Evolutionary conservation across 2,797 vertebrate species (phyloP).

Genomic region (Coendou prehensilis): DNA sequence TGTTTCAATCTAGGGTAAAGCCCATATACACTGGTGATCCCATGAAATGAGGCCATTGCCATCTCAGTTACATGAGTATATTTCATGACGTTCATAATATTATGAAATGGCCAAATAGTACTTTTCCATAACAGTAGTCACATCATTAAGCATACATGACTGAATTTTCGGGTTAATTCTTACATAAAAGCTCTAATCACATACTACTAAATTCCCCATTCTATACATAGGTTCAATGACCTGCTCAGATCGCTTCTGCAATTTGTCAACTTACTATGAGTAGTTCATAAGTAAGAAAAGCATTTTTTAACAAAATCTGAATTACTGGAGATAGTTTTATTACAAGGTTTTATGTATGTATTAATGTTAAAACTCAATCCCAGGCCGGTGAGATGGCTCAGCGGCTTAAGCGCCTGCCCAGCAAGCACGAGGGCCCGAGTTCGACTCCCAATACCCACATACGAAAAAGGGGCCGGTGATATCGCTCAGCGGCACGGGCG

Average conservation of each 20-base stretch:
- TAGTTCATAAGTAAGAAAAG: neutral
- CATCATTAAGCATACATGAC: neutral
- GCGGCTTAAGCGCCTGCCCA: too few species aligned
- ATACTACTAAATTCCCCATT: neutral
- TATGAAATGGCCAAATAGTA: neutral
- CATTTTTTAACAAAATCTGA: neutral
- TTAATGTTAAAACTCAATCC: neutral
- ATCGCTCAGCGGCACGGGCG: too few species aligned
- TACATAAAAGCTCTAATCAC: neutral
- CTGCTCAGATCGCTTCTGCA: neutral
- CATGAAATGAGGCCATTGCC: neutral
- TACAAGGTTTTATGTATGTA: neutral
- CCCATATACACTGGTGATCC: fast-evolving
- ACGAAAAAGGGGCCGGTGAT: too few species aligned
- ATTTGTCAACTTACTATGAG: neutral
- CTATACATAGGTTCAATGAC: neutral
- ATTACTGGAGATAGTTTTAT: neutral
- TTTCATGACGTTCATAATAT: neutral
- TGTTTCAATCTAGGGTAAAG: neutral
- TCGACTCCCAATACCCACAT: too few species aligned
- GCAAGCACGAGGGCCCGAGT: too few species aligned
- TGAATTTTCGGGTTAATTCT: neutral
- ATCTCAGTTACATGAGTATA: neutral
- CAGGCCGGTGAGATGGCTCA: too few species aligned
- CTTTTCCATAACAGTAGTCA: too few species aligned